A percentile compares a stretch with the other conserved stretches of the same genome.
phyloP scores from a whole-genome alignment of 2,888 invertebrate genomes.

The Proisotoma minuta region DNA sequence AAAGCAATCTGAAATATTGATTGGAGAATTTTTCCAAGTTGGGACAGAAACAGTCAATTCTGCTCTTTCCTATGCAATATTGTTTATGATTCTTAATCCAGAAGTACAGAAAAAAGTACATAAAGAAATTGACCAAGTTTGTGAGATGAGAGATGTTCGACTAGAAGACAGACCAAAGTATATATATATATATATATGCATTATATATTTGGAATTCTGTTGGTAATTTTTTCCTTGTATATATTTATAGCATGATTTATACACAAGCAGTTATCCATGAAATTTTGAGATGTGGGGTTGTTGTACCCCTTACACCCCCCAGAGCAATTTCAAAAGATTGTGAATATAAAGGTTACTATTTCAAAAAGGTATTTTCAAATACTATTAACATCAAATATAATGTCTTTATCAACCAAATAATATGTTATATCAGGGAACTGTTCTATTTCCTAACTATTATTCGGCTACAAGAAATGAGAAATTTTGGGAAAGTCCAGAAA shows the following conservation, averaged over 20 bases:
- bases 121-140: conserved; percentile 13
- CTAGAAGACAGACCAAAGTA: conserved; percentile 4
- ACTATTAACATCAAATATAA: too few species aligned
- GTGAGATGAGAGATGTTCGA: not conserved
- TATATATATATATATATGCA: not conserved
- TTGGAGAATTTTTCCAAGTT: conserved; percentile 17
- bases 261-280: conserved; percentile 12
- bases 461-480: conserved; percentile 4
- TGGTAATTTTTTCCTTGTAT: not conserved
- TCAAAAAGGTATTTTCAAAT: conserved; percentile 18
- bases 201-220: not conserved
- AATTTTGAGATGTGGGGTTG: conserved; percentile 5
- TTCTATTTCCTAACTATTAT: conserved; percentile 12
- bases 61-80: conserved; percentile 11
- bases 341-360: conserved; percentile 10
- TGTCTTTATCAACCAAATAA: too few species aligned
- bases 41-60: conserved; percentile 17
- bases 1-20: conserved; percentile 11
- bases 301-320: conserved; percentile 14
- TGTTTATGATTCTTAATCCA: conserved; percentile 15
- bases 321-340: conserved; percentile 4
- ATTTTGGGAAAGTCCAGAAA: conserved; percentile 14
- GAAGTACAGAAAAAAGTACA: conserved; percentile 12
- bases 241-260: conserved; percentile 11
- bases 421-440: conserved; percentile 8